Evolutionary conservation across 2,888 invertebrate species (phyloP).

Genomic region (Busseola fusca): DNA sequence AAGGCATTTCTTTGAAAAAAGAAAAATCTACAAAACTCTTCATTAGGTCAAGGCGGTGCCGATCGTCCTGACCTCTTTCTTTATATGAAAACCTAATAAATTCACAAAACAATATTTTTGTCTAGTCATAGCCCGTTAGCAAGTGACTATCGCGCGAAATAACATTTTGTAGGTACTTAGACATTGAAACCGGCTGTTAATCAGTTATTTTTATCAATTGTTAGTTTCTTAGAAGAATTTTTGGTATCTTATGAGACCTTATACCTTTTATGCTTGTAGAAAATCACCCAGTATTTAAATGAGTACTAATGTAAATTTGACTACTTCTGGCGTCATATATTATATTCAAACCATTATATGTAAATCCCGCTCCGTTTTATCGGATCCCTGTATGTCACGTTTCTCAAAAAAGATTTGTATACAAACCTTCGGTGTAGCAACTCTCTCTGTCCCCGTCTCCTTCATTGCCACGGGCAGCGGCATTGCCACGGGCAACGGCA

Average conservation of each 20-base stretch:
- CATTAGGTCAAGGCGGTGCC: conserved; percentile 68
- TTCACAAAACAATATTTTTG: conserved; percentile 55
- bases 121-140: conserved; percentile 56
- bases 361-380: not conserved
- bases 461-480: conserved; percentile 16
- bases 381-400: not conserved
- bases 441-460: conserved; percentile 65
- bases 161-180: conserved; percentile 2
- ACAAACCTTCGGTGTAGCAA: conserved; percentile 75
- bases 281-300: not conserved
- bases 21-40: conserved; percentile 52
- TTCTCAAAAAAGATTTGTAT: not conserved
- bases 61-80: conserved; percentile 59
- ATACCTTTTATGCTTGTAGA: not conserved
- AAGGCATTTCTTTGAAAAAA: conserved; percentile 2
- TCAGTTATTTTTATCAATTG: not conserved
- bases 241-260: not conserved
- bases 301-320: too few species aligned
- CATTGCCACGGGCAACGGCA: conserved; percentile 55
- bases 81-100: conserved; percentile 57
- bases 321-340: not conserved
- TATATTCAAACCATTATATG: not conserved
- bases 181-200: not conserved
- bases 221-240: not conserved
- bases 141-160: not conserved